Evolutionary conservation across 2,113 vertebrate species (phyloP), one percentile per base, ranked within the genome.

Genomic region (Platichthys stellatus): DNA sequence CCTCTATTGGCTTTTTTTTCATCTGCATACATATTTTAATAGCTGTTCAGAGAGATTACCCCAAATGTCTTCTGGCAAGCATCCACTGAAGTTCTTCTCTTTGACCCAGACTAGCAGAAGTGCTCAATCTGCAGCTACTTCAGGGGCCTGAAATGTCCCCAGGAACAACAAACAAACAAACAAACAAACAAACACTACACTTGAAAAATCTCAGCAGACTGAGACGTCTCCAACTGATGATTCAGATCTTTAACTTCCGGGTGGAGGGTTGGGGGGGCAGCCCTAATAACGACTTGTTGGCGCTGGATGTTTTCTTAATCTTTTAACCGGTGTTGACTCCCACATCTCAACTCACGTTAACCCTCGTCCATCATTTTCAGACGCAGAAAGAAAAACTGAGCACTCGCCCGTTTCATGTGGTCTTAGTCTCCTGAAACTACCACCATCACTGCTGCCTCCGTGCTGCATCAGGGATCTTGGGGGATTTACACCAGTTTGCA

Each of bases 341-440:
- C 28, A 31, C 53, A 68, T 87, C 71, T 70, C 8, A 54, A n/a
- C 49, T 49, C 4, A 18, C 56, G n/a, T 78, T 75, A 67, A 62
- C 23, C 21, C 21, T 63, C 51, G 38, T 53, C 31, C 26, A 62
- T 54, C 56, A 23, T 64, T 45, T 71, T 60, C 20, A 51, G 45
- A 21, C 2, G 11, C 10, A 56, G 49, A 4, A 8, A 28, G 24
- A 8, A 28, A 63, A 65, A 75, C n/a, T 13, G 21, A 62, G 43
- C 18, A 61, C 28, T 63, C n/a, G 13, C 66, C 12, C 18, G 24
- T 43, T 54, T 69, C 21, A 65, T 26, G 38, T 49, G 62, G 20
- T 23, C 60, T 68, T 21, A 2, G 63, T 57, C 49, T 65, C 49
- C 26, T 49, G 61, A 3, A 72, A 26, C 57, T 26, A 24, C 8